phyloP scores from a whole-genome alignment of 2,113 vertebrate species.

The Chamaea fasciata region DNA sequence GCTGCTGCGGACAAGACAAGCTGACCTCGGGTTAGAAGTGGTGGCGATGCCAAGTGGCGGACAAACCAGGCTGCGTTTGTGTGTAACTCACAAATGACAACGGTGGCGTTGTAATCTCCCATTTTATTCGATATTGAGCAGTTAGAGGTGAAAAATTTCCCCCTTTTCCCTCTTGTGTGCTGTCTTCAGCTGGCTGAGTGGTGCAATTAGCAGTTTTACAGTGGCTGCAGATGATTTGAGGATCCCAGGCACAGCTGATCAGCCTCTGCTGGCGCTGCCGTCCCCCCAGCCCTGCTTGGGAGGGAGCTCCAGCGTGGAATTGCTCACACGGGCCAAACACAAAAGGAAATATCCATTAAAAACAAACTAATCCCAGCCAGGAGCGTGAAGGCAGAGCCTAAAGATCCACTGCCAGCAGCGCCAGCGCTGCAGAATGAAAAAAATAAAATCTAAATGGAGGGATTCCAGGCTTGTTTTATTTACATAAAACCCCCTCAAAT shows the following conservation, averaged over 20 bases:
- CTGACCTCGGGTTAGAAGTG: neutral
- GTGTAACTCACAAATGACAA: neutral
- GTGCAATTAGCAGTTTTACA: neutral
- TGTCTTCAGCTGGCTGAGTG: neutral
- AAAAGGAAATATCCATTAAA: neutral
- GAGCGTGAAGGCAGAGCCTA: neutral
- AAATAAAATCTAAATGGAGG: neutral
- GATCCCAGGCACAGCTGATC: constrained; percentile 2
- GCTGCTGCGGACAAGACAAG: neutral
- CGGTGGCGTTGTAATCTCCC: neutral
- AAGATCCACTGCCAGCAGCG: neutral
- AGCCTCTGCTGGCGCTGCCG: neutral
- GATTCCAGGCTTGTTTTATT: neutral
- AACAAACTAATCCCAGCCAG: neutral
- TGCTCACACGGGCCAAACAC: neutral
- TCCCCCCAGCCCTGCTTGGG: neutral
- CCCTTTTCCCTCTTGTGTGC: neutral
- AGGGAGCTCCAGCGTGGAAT: neutral
- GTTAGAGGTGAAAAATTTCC: neutral
- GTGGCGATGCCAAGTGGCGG: neutral
- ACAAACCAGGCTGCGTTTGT: neutral
- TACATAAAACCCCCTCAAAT: neutral
- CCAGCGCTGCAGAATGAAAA: neutral
- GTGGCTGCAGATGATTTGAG: neutral
- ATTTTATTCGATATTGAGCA: neutral